Evolutionary conservation across 2,797 vertebrate genomes (phyloP).

Genomic region (Molossus alvarezi): DNA sequence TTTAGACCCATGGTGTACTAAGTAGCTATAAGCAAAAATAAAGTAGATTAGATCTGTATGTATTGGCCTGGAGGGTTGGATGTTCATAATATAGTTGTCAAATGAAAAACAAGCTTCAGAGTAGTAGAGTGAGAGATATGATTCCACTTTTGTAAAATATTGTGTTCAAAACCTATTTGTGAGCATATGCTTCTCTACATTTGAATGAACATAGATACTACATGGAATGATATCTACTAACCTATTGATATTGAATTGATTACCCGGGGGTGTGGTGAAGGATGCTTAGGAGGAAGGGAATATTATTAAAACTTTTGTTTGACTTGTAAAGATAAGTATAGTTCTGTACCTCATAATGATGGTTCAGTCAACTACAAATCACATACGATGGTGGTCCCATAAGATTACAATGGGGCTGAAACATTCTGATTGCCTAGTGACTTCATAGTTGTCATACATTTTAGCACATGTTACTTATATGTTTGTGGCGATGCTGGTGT

Average conservation of each 20-base stretch:
- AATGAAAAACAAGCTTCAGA: constrained; percentile 5
- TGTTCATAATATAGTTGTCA: neutral
- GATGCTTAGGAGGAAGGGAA: neutral
- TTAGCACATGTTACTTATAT: neutral
- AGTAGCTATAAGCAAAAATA: neutral
- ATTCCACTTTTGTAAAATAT: constrained; percentile 33
- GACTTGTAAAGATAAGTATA: neutral
- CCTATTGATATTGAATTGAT: neutral
- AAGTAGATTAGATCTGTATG: neutral
- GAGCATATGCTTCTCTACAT: neutral
- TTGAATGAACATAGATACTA: neutral
- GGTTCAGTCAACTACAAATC: neutral
- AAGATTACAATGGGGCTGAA: neutral
- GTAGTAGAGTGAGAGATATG: neutral
- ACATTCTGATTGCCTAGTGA: neutral
- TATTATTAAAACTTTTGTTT: constrained; percentile 27
- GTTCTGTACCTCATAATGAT: neutral
- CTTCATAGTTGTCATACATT: neutral
- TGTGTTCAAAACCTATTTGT: neutral
- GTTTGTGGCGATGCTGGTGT: neutral
- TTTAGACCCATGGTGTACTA: neutral
- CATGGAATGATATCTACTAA: neutral
- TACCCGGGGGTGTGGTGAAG: neutral
- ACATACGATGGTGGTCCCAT: neutral
- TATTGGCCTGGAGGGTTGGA: neutral